Percentiles rank a stretch among this genome's conserved stretches.
Evolutionary conservation across 2,113 vertebrate species (phyloP).

Genomic region (Myrmophylax atrothorax): DNA sequence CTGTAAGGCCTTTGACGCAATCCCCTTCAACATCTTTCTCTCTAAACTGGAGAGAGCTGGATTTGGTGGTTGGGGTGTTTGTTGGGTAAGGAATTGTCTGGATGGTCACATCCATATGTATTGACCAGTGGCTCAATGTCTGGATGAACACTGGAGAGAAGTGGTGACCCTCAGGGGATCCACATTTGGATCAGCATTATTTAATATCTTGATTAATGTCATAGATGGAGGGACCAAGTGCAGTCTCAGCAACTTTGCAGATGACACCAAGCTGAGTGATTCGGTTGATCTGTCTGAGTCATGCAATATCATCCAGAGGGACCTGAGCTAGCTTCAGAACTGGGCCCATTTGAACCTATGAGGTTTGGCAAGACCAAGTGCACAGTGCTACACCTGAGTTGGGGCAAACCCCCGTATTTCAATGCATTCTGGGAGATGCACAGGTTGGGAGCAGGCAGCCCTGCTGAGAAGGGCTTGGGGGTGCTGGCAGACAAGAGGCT

Average conservation of each 20-base stretch:
- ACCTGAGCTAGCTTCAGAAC: neutral
- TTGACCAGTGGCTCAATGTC: neutral
- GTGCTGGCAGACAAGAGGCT: neutral
- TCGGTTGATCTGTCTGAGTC: neutral
- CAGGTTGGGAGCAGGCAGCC: neutral
- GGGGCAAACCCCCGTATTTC: rapidly evolving
- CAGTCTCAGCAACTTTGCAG: neutral
- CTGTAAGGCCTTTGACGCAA: neutral
- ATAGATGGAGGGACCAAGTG: rapidly evolving
- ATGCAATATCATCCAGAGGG: too few relatives aligned
- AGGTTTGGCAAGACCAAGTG: neutral
- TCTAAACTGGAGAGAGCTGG: neutral
- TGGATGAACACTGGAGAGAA: rapidly evolving
- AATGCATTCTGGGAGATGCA: neutral
- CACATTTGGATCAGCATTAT: too few relatives aligned
- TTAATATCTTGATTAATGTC: neutral
- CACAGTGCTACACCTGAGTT: neutral
- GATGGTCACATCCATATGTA: neutral
- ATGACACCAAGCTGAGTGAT: neutral
- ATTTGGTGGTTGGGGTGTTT: neutral
- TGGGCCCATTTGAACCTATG: neutral
- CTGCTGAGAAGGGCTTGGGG: neutral
- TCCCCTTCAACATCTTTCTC: neutral
- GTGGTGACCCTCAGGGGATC: neutral
- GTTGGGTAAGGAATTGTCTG: neutral